phyloP scores from a whole-genome alignment of 2,888 invertebrate species.

The Hirtodrosophila histrioides region DNA sequence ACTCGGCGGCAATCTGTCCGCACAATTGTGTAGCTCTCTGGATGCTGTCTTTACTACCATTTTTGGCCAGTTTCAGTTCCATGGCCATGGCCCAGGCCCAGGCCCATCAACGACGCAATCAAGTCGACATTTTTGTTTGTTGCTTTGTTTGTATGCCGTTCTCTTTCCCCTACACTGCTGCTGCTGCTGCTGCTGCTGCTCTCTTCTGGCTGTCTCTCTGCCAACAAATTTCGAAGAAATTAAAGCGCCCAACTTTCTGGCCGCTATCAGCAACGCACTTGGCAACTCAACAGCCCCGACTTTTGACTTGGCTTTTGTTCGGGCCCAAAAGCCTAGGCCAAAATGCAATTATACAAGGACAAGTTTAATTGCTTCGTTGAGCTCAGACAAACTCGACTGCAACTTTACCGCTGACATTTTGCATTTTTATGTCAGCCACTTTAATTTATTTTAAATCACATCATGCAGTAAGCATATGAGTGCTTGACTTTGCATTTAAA shows the following conservation, averaged over 20 bases:
- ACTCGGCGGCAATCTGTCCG: slow-evolving; percentile 72
- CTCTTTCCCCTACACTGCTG: too few relatives aligned
- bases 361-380: slow-evolving; percentile 83
- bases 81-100: slow-evolving; percentile 9
- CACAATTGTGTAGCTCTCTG: slow-evolving; percentile 62
- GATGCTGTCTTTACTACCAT: slow-evolving; percentile 33
- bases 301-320: slow-evolving; percentile 66
- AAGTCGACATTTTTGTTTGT: slow-evolving; percentile 79
- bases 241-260: slow-evolving; percentile 76
- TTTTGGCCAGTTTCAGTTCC: slow-evolving; percentile 19
- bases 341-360: slow-evolving; percentile 83
- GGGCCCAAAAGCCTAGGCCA: slow-evolving; percentile 50
- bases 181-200: slow-evolving; percentile 4
- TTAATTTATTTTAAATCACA: slow-evolving; percentile 67
- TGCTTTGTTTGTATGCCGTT: slow-evolving; percentile 63
- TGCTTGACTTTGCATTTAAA: not conserved
- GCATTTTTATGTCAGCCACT: slow-evolving; percentile 28
- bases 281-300: slow-evolving; percentile 68
- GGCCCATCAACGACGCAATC: slow-evolving; percentile 74
- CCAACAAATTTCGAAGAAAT: slow-evolving; percentile 78
- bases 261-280: slow-evolving; percentile 75
- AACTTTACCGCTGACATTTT: slow-evolving; percentile 55
- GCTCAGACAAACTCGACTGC: slow-evolving; percentile 29
- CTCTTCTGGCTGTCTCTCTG: slow-evolving; percentile 22
- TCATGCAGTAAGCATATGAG: slow-evolving; percentile 48